These are phyloP conservation scores for Prunella fulvescens DNA, from an alignment of 2,113 vertebrate genomes.

Conservation along the genomic window DNA sequence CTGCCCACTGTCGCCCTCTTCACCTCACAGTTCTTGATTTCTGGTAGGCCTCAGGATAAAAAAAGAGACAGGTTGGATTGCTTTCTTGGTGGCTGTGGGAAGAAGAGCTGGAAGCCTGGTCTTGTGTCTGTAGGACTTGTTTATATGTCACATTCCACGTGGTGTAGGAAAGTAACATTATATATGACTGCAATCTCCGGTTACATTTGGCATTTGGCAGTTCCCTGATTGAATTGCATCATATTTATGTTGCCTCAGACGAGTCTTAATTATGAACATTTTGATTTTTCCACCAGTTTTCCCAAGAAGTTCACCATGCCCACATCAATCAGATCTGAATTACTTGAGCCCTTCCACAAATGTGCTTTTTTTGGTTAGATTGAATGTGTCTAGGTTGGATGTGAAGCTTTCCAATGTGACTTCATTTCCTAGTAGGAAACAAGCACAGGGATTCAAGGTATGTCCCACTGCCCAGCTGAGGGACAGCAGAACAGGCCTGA, in stretches of 20 bases:
- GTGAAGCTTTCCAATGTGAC: not conserved
- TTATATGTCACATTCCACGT: not conserved
- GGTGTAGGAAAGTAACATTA: not conserved
- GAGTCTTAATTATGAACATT: not conserved
- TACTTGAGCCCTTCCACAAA: not conserved
- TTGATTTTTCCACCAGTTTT: constrained; percentile 15
- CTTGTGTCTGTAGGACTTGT: not conserved
- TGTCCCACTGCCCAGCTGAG: not conserved
- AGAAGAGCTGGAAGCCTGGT: not conserved
- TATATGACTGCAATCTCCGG: not conserved
- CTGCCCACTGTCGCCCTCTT: not conserved
- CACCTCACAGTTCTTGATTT: constrained; percentile 3
- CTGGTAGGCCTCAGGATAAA: not conserved
- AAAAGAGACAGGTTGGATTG: not conserved
- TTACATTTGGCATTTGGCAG: not conserved
- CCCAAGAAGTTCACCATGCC: constrained; percentile 5
- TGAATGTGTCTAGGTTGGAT: not conserved
- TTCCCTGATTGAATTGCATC: not conserved
- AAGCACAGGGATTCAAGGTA: not conserved
- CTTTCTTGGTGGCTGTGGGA: not conserved
- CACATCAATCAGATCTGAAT: constrained; percentile 7
- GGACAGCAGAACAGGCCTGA: not conserved
- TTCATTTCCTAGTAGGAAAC: constrained; percentile 14
- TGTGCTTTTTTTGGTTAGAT: not conserved
- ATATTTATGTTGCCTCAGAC: not conserved